Conservation (phyloP, 2,797 vertebrate species). For the Pipistrellus kuhlii region DNA sequence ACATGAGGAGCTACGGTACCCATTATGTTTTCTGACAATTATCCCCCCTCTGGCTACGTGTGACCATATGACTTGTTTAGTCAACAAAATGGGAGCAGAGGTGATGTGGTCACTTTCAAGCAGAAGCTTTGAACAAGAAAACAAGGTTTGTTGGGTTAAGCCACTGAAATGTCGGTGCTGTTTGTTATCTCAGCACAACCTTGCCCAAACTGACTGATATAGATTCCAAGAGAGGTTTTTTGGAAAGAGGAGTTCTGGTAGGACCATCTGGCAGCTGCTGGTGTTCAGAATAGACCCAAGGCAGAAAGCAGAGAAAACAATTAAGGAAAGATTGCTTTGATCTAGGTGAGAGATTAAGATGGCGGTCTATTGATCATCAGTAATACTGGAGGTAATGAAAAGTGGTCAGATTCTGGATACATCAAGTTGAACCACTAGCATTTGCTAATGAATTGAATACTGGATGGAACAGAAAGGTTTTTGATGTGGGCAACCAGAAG, state of each 20-base stretch:
- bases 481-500: neutral
- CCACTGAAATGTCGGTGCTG: too few species aligned
- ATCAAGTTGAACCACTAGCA: neutral
- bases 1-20: neutral
- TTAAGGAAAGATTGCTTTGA: neutral
- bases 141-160: neutral
- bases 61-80: neutral
- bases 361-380: neutral
- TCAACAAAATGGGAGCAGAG: neutral
- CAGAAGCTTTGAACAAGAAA: constrained; percentile 6
- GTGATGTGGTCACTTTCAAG: neutral
- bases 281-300: neutral
- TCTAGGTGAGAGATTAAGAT: neutral
- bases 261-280: neutral
- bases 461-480: neutral
- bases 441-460: neutral
- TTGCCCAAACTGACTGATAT: neutral
- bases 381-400: neutral
- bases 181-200: neutral
- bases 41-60: neutral
- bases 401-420: neutral
- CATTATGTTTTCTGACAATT: neutral
- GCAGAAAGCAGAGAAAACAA: neutral
- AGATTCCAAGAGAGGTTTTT: neutral
- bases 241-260: neutral